phyloP scores from a whole-genome alignment of 2,888 invertebrate genomes.

The Napeogenes inachia region DNA sequence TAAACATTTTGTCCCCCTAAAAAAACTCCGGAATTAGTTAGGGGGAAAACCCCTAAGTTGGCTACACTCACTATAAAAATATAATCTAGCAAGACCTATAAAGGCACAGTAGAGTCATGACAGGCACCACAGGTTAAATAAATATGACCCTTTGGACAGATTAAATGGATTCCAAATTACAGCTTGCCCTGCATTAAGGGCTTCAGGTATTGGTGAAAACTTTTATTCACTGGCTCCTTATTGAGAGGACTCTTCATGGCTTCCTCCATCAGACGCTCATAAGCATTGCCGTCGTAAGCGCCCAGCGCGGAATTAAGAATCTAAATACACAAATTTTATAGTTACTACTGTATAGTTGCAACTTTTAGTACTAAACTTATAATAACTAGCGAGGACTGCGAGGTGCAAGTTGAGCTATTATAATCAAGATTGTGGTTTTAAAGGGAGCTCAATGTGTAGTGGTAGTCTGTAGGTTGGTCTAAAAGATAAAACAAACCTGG shows the following conservation, averaged over 20 bases:
- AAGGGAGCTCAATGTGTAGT: too few species aligned
- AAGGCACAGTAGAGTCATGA: background rate
- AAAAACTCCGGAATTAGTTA: too few species aligned
- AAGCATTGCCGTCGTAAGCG: constrained; percentile 89
- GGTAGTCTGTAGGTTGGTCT: too few species aligned
- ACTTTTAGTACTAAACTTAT: too few species aligned
- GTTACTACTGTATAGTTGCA: too few species aligned
- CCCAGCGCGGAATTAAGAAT: constrained; percentile 85
- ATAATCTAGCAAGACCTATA: background rate
- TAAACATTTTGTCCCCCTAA: too few species aligned
- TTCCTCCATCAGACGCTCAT: constrained; percentile 86
- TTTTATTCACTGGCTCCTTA: constrained; percentile 85
- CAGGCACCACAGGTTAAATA: too few species aligned
- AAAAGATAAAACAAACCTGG: too few species aligned
- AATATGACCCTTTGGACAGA: background rate
- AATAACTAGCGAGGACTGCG: too few species aligned
- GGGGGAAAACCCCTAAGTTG: too few species aligned
- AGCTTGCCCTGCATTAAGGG: constrained; percentile 87
- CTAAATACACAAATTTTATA: constrained; percentile 36
- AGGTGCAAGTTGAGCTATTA: too few species aligned
- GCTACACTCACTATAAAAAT: background rate
- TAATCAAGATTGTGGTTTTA: too few species aligned
- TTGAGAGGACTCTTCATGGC: constrained; percentile 90
- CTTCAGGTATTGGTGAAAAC: constrained; percentile 85
- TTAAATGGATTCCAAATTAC: constrained; percentile 44